phyloP scores from a whole-genome alignment of 1,140 invertebrate species.

The Trissolcus basalis region DNA sequence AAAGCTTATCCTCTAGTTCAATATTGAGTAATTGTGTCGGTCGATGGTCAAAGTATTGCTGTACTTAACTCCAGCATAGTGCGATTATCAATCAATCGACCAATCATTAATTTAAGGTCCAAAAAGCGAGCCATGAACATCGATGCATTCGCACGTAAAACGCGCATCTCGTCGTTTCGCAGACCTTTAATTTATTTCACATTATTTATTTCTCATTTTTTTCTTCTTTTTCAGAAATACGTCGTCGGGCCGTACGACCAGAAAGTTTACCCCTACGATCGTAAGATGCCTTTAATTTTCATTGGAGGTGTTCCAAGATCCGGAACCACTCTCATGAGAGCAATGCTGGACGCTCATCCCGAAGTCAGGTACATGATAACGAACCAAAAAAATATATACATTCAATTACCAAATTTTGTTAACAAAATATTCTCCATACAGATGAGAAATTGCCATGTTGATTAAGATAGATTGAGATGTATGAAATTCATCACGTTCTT shows the following conservation, averaged over 20 bases:
- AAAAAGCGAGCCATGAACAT: too few species aligned
- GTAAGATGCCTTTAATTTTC: slow-evolving; percentile 95
- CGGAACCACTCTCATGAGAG: slow-evolving; percentile 97
- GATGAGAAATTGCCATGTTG: background rate
- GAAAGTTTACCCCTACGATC: slow-evolving; percentile 84
- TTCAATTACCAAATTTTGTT: background rate
- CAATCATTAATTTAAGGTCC: too few species aligned
- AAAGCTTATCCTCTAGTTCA: background rate
- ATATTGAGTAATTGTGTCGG: slow-evolving; percentile 1
- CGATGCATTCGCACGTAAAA: too few species aligned
- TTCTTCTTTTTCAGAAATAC: slow-evolving; percentile 76
- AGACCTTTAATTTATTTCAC: background rate
- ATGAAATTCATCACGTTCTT: slow-evolving; percentile 8
- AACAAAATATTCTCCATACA: background rate
- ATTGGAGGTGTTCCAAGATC: slow-evolving; percentile 97
- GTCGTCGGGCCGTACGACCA: slow-evolving; percentile 79
- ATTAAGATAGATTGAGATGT: slow-evolving; percentile 5
- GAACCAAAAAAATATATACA: too few species aligned
- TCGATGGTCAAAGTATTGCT: too few species aligned
- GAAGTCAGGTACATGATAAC: slow-evolving; percentile 84
- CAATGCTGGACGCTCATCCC: slow-evolving; percentile 99
- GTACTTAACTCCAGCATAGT: too few species aligned
- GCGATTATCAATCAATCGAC: too few species aligned
- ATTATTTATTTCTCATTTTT: slow-evolving; percentile 33
- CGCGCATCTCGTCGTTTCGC: background rate